Evolutionary conservation across 2,888 invertebrate species (phyloP), one percentile per base, ranked within the genome.

Genomic region (Galerucella calmariensis): DNA sequence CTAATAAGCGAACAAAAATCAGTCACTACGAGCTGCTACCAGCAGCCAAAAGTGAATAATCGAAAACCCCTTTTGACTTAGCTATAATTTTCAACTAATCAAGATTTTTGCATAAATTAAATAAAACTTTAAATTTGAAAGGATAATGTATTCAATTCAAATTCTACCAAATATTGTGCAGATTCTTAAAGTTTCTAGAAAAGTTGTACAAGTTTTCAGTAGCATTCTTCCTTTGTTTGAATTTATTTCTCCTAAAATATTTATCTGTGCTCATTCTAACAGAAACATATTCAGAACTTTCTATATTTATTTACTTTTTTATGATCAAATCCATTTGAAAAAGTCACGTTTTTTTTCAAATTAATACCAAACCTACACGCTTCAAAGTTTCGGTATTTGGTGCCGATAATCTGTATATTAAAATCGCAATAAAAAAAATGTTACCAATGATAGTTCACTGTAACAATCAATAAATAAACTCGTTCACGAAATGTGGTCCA

Each of bases 401-500:
- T n/a, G n/a, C n/a, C 63, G 63, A 41, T 27, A 9, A 44, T 44
- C 24, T 14, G 63, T 63, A 2, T 5, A 16, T 61, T 61, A 63
- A 16, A 63, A 35, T 27, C 14, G 20, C 41, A 16, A 14, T 20
- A 12, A 27, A 69, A 27, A 59, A 46, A 24, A 14, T 10, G 14
- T 59, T 46, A 59, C 59, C 61, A 48, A 14, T 67, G 69, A 61
- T 46, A 27, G 20, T 20, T 12, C 35, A n/a, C 51, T 44, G 20
- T 11, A 61, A 48, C 14, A 48, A 41, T 59, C 41, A 24, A 65
- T 75, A 58, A 51, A 61, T 65, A 68, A 72, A 63, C 9, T 59
- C 41, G 59, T 65, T 68, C 51, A 61, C 67, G 65, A 71, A 67
- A 70, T 63, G 56, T 68, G 68, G 63, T 71, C 72, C 63, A 74